Evolutionary conservation across 1,140 invertebrate species (phyloP), one percentile per base, ranked within the genome.

Genomic region (Orchestia grillus): DNA sequence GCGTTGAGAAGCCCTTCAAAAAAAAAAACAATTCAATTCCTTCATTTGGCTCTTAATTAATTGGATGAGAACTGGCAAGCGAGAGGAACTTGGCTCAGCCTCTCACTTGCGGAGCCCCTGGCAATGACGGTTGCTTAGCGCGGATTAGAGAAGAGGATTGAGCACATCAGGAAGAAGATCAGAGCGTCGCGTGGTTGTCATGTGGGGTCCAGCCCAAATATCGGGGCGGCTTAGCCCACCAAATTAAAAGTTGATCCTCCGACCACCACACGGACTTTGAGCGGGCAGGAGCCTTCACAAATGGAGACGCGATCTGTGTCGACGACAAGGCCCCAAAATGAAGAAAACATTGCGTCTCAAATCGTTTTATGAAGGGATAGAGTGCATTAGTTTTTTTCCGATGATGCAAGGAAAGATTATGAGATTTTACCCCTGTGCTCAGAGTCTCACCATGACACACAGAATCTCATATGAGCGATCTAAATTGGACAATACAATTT

Each of bases 191-290:
- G 41, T 42, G 43, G 11, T 44, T 90, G 88, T 44, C 88, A 44
- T 90, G 88, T 42, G 43, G 88, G 88, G n/a, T 41, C 15, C 88
- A 44, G 15, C n/a, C 88, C 62, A 77, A 90, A 90, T 90, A 90
- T 90, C 88, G 43, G 43, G 88, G 36, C 43, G 88, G 88, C 88
- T 90, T 43, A 90, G 88, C 15, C 36, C n/a, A 42, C 88, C 88
- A 90, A 90, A 90, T 90, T 90, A 90, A 90, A 90, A 90, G 88
- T 90, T 90, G 88, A 90, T 90, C 88, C 41, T 44, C 88, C 43
- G 28, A 28, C 41, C 41, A 8, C 41, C 88, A 1, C 28, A 77
- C 15, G 28, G 62, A 77, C 62, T 36, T 36, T 15, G 36, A 36
- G 62, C 62, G 36, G 62, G 62, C 11, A 36, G 62, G 11, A 77